Evolutionary conservation across 2,113 vertebrate genomes (phyloP).

Genomic region (Oryzias curvinotus): DNA sequence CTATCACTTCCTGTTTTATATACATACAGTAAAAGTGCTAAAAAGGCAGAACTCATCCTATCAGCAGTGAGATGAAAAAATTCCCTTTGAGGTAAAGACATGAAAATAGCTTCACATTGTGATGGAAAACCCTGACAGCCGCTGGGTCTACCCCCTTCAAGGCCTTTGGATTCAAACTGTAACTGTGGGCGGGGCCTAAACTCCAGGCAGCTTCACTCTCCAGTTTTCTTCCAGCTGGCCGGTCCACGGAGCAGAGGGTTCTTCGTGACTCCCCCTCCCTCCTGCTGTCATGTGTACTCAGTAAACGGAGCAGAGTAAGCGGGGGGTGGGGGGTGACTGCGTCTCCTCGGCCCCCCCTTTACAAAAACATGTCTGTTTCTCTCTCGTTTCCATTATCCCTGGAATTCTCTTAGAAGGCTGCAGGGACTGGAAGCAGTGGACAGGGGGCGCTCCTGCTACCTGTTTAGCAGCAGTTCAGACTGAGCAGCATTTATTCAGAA

Average conservation of each 20-base stretch:
- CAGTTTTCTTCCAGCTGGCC: constrained; percentile 20
- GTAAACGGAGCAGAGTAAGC: constrained; percentile 57
- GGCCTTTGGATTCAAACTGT: too few species aligned
- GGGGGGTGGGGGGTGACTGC: constrained; percentile 45
- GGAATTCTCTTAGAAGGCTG: constrained; percentile 58
- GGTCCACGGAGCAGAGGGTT: constrained; percentile 40
- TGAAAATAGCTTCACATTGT: too few species aligned
- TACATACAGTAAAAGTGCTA: too few species aligned
- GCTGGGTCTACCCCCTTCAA: too few species aligned
- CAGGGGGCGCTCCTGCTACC: constrained; percentile 25
- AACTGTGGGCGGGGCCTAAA: too few species aligned
- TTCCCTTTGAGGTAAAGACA: too few species aligned
- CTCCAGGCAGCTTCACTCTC: background rate
- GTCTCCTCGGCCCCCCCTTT: constrained; percentile 61
- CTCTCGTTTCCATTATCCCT: constrained; percentile 38
- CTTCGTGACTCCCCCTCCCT: constrained; percentile 39
- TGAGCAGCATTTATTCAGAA: constrained; percentile 45
- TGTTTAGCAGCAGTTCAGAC: constrained; percentile 29
- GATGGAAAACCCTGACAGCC: too few species aligned
- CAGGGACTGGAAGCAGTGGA: constrained; percentile 49
- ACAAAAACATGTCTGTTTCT: constrained; percentile 42
- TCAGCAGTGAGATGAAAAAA: too few species aligned
- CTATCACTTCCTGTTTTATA: too few species aligned
- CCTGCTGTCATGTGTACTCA: constrained; percentile 63
- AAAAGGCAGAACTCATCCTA: too few species aligned